Evolutionary conservation across 92 coral and sea anemone species (phyloP).

Genomic region (Epizoanthus ramosus): DNA sequence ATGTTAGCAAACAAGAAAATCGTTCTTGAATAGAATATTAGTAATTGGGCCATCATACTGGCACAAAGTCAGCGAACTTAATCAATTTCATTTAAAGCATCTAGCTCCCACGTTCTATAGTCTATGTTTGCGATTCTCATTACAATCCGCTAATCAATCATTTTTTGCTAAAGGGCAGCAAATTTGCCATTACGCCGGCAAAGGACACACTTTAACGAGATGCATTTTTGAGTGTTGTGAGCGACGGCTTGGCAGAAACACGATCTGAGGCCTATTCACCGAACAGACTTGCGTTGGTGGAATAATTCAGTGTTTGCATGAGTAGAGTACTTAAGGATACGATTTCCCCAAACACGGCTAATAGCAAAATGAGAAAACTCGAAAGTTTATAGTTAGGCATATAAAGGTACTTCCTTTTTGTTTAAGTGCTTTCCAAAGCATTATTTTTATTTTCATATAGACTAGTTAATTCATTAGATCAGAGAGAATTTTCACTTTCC

Average conservation of each 20-base stretch:
- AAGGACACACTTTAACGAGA: neutral
- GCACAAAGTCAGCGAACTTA: neutral
- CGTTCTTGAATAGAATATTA: too few species aligned
- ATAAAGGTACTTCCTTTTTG: constrained; percentile 24
- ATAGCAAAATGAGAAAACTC: constrained; percentile 6
- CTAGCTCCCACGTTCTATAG: neutral
- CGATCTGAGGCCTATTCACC: neutral
- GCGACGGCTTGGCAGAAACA: neutral
- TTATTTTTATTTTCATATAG: constrained; percentile 1
- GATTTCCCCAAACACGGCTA: constrained; percentile 9
- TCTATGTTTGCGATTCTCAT: neutral
- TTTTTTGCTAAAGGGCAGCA: constrained; percentile 7
- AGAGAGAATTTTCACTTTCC: neutral
- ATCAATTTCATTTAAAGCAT: too few species aligned
- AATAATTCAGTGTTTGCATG: constrained; percentile 9
- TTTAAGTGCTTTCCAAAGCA: constrained; percentile 23
- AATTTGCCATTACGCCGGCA: neutral
- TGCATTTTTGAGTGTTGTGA: neutral
- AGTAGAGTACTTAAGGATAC: neutral
- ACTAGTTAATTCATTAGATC: neutral
- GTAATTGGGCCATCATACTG: neutral
- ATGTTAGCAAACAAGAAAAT: too few species aligned
- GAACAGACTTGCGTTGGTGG: constrained; percentile 28
- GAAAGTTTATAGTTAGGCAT: constrained; percentile 6
- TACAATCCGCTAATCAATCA: constrained; percentile 8